Percentiles rank a stretch among this genome's conserved stretches.
Conservation (phyloP, 2,797 vertebrate species). For the Taenioides sp. region DNA sequence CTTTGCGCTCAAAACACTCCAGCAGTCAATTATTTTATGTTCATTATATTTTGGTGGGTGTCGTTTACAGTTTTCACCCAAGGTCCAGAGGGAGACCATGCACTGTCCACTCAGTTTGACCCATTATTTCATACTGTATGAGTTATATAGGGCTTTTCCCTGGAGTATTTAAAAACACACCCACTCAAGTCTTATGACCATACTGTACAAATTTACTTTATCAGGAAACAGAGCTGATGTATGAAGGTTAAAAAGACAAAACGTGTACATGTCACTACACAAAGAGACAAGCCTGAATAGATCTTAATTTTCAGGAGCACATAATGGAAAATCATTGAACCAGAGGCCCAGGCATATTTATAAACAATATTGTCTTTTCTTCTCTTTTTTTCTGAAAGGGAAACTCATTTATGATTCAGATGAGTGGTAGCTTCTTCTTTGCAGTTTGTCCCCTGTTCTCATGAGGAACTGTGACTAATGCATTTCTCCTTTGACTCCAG, state of each 20-base stretch:
- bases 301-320: not conserved
- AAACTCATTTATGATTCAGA: conserved; percentile 7
- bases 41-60: not conserved
- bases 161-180: not conserved
- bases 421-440: conserved; percentile 23
- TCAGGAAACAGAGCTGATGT: too few species aligned
- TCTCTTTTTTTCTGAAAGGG: conserved; percentile 2
- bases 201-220: not conserved
- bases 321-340: not conserved
- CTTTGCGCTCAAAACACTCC: not conserved
- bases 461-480: conserved; percentile 15
- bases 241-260: too few species aligned
- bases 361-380: not conserved
- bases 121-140: not conserved
- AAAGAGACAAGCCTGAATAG: not conserved
- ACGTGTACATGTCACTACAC: not conserved
- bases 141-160: not conserved
- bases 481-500: conserved; percentile 50
- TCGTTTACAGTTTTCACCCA: not conserved
- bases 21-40: not conserved
- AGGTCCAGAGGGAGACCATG: not conserved
- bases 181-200: conserved; percentile 2
- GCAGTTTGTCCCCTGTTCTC: conserved; percentile 31
- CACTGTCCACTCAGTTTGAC: not conserved
- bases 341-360: not conserved